A percentile compares a stretch with the other conserved stretches of the same genome.
These are phyloP conservation scores for Graptemys geographica DNA, from an alignment of 2,797 vertebrate species.

Conservation along the genomic window DNA sequence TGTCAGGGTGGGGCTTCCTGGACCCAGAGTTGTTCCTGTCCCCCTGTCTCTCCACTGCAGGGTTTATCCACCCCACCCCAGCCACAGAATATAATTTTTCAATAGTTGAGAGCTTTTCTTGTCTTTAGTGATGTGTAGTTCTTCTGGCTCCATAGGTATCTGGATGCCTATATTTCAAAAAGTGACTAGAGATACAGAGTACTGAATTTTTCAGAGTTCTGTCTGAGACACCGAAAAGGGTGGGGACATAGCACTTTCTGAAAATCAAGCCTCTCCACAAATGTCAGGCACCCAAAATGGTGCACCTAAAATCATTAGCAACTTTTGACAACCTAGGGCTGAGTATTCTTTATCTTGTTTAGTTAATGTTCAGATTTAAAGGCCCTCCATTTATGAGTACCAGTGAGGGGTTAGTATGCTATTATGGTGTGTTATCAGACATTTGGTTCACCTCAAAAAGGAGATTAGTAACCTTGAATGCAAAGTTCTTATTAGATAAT, in stretches of 20 bases:
- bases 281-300: not conserved
- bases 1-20: too few relatives aligned
- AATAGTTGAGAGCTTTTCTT: not conserved
- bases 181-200: not conserved
- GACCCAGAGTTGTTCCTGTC: too few relatives aligned
- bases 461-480: not conserved
- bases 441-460: not conserved
- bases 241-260: not conserved
- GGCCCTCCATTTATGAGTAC: not conserved
- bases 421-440: not conserved
- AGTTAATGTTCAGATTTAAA: not conserved
- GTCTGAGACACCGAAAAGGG: not conserved
- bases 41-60: too few relatives aligned
- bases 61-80: too few relatives aligned
- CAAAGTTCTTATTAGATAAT: not conserved
- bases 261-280: not conserved
- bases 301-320: not conserved
- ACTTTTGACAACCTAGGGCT: not conserved
- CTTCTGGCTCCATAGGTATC: not conserved
- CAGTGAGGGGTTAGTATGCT: not conserved
- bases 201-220: not conserved
- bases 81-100: not conserved
- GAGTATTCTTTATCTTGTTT: not conserved
- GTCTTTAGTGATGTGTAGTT: not conserved
- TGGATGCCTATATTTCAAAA: not conserved